Conservation (phyloP, 2,797 vertebrate species). For the Chrysocyon brachyurus region DNA sequence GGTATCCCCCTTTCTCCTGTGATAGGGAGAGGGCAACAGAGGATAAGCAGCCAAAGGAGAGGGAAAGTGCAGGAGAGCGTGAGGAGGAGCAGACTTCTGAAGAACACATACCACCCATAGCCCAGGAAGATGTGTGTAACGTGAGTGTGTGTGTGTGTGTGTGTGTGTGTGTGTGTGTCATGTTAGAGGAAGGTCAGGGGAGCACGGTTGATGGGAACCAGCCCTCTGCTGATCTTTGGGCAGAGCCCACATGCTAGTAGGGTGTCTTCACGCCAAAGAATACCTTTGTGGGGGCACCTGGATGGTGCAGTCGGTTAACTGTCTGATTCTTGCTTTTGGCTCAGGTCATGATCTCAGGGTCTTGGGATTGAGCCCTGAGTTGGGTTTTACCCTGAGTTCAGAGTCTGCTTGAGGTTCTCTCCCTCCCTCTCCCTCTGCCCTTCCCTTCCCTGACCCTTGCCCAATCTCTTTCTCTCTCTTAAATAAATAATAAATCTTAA, state of each 20-base stretch:
- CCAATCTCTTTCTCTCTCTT: neutral
- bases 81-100: neutral
- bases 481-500: neutral
- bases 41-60: neutral
- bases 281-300: neutral
- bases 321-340: neutral
- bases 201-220: neutral
- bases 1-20: neutral
- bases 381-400: accelerated
- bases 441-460: neutral
- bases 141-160: neutral
- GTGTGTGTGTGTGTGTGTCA: neutral
- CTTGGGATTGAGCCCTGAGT: neutral
- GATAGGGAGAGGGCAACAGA: neutral
- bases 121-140: neutral
- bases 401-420: neutral
- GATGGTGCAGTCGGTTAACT: neutral
- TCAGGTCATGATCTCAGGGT: neutral
- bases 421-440: neutral
- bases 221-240: neutral
- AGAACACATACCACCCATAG: neutral
- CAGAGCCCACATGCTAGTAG: neutral
- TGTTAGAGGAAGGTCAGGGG: neutral
- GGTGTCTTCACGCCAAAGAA: neutral
- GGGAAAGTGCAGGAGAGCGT: accelerated